Base-by-base conservation (phyloP, 1,140 invertebrate genomes). In the Drosophila takahashii region DNA sequence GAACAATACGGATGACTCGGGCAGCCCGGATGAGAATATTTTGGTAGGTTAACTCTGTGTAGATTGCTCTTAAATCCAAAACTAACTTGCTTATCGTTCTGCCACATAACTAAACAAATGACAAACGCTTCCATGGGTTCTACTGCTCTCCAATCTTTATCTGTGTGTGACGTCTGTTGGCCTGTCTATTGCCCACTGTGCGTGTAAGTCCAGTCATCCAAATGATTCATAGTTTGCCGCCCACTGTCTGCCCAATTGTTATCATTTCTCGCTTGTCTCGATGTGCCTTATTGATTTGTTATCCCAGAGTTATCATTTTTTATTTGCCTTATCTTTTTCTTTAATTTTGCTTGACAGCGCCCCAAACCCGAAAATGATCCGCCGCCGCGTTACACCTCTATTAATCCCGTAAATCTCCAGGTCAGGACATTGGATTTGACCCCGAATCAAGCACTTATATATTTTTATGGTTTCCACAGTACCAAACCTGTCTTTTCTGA, bases 11-110 rank as follows among this genome's bases (percentile, higher is more conserved):
- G 75, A 72, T 73, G 74, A 92, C 59, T 87, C 83, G 91, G 93
- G 94, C 80, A 93, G 93, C 67, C 93, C 94, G 61, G 93, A 94
- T 90, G 93, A 94, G 77, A 93, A 93, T 89, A 79, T 93, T 53
- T 92, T 94, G 93, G 93, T 93, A 93, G 57, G 93, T 90, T 73
- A 77, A 53, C 26, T 65, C 15, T 34, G 16, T 78, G 44, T 69
- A 57, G 61, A 67, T 18, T 59, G 58, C 50, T 29, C 29, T 27
- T 42, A 15, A 51, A 26, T n/a, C 22, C 11, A 52, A 34, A 81
- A 89, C 84, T 79, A 83, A 87, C 81, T 59, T 52, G 83, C 83
- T 79, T 72, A 66, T 77, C 58, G 57, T 75, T 79, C 76, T 27
- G 54, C 61, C 50, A 61, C 70, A 53, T 66, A 48, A 72, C 39